Percentiles rank a stretch among this genome's conserved stretches.
Evolutionary conservation across 2,113 vertebrate genomes (phyloP).

Genomic region (Cebus imitator): DNA sequence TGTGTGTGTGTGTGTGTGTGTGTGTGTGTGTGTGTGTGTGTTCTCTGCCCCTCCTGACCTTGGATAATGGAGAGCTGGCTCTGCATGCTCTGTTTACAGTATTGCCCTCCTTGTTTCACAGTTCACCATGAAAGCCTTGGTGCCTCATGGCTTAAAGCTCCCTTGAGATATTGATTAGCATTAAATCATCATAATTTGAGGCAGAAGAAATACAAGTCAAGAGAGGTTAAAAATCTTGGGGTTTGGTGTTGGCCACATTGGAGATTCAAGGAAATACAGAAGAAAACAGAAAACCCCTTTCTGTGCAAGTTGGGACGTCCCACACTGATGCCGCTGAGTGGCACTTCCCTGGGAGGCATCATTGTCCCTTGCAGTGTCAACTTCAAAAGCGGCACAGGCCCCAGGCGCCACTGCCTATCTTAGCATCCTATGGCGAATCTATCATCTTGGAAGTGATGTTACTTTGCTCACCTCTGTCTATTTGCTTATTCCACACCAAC

Average conservation of each 20-base stretch:
- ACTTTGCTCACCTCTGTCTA: background rate
- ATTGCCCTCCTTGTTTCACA: background rate
- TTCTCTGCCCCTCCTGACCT: background rate
- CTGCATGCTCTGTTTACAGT: background rate
- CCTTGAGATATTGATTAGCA: background rate
- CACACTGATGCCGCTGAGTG: rapidly evolving
- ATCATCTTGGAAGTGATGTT: background rate
- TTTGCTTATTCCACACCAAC: rapidly evolving
- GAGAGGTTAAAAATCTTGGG: background rate
- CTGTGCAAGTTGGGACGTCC: background rate
- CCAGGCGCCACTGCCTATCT: background rate
- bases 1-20: no score
- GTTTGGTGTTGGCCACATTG: background rate
- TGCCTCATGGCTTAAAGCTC: background rate
- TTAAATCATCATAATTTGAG: background rate
- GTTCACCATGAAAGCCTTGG: background rate
- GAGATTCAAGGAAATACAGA: background rate
- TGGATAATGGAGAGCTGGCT: background rate
- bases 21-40: background rate
- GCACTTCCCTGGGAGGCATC: background rate
- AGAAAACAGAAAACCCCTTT: background rate
- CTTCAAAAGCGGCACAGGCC: background rate
- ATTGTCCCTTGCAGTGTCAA: background rate
- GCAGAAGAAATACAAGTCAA: slow-evolving; percentile 8
- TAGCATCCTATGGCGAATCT: background rate